phyloP scores from a whole-genome alignment of 2,888 invertebrate species.

The Chirona hameri region DNA sequence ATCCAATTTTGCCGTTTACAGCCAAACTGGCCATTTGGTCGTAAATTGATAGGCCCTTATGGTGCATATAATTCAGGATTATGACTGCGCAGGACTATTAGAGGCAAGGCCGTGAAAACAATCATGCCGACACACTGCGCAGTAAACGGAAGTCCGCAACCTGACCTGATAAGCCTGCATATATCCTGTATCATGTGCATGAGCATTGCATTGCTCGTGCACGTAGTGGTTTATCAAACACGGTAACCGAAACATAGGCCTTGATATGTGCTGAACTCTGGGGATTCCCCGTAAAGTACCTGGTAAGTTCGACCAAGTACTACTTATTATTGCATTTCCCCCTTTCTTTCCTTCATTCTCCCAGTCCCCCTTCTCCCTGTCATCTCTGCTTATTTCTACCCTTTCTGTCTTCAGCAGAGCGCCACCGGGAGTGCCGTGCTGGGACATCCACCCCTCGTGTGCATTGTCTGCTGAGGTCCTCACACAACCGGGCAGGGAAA shows the following conservation, averaged over 20 bases:
- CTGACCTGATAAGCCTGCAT: too few relatives aligned
- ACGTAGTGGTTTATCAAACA: too few relatives aligned
- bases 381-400: too few relatives aligned
- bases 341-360: neutral
- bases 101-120: neutral
- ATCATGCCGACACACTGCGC: neutral
- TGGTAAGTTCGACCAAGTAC: too few relatives aligned
- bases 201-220: too few relatives aligned
- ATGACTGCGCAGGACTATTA: neutral
- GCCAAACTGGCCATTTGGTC: constrained; percentile 1
- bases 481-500: neutral
- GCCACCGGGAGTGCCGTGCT: neutral
- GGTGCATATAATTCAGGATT: neutral
- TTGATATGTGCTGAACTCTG: too few relatives aligned
- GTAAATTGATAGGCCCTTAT: constrained; percentile 7
- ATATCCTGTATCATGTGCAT: too few relatives aligned
- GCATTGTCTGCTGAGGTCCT: neutral
- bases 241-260: too few relatives aligned
- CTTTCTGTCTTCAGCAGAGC: too few relatives aligned
- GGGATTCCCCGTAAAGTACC: too few relatives aligned
- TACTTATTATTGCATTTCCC: neutral
- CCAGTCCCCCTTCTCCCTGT: neutral
- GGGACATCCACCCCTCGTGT: neutral
- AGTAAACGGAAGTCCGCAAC: too few relatives aligned
- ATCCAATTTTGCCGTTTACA: constrained; percentile 22